These are phyloP conservation scores for Dendronephthya gigantea DNA, from an alignment of 64 coral and sea anemone species.

Conservation along the genomic window DNA sequence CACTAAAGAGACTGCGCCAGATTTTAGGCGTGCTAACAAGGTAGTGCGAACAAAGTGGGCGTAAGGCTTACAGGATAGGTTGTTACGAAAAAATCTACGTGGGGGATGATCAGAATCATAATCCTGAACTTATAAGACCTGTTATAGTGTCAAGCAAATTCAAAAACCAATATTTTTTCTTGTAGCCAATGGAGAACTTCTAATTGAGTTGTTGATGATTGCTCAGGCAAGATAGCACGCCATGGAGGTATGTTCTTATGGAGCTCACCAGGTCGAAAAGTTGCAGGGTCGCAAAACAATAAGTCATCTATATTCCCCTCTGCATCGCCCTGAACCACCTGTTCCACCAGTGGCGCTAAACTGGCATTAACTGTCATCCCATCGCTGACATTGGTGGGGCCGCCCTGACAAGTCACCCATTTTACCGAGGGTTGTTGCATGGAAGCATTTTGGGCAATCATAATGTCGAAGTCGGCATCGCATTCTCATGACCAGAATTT, in stretches of 20 bases:
- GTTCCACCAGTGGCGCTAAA: background rate
- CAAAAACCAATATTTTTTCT: background rate
- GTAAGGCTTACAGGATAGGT: background rate
- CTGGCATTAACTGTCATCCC: background rate
- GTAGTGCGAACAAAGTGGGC: background rate
- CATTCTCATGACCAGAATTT: background rate
- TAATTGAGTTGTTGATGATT: background rate
- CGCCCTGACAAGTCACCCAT: background rate
- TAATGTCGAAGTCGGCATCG: background rate
- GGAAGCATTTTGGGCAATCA: background rate
- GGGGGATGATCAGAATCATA: background rate
- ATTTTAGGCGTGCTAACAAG: background rate
- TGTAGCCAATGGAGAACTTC: background rate
- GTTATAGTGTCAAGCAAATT: too few species aligned
- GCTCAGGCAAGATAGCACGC: background rate
- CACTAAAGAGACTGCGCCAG: background rate
- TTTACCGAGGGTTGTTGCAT: background rate
- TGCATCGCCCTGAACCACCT: background rate
- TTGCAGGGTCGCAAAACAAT: background rate
- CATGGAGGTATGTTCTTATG: background rate
- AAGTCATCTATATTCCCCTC: background rate
- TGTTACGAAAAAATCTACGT: background rate
- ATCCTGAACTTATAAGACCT: too few species aligned
- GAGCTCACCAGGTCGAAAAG: background rate
- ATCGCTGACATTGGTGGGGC: background rate